Evolutionary conservation across 1,140 invertebrate species (phyloP), one percentile per base, ranked within the genome.

Genomic region (Linepithema humile): DNA sequence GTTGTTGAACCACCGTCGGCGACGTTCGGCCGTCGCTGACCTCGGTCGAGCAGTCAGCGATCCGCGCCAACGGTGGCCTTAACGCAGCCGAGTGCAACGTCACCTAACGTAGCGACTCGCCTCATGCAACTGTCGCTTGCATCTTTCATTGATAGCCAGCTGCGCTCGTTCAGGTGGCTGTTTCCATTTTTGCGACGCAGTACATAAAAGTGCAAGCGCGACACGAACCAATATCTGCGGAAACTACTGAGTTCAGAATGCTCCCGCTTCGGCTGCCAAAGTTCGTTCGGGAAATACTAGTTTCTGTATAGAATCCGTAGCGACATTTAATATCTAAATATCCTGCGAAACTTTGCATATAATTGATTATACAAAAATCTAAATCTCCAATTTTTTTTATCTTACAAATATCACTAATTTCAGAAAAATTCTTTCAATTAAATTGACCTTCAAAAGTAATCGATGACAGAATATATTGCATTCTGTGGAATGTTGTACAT

Each of bases 1-100:
- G 38, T 82, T 73, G 38, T 15, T 60, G 57, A 82, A 59, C 69
- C 23, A 38, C 53, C 67, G 32, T 78, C 48, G 53, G 26, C 75
- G 48, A 80, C 35, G 35, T 80, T 70, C 26, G 26, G n/a, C 12
- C 23, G n/a, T 7, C 55, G 17, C 17, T 32, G 15, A 48, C 12
- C 9, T 10, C 20, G 40, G 12, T 50, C 32, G 43, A 15, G 74
- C 45, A 20, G 15, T 6, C 26, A 29, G 72, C 35, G 43, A 40
- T 17, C 26, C 23, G 26, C 20, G n/a, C n/a, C 40, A 17, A 20
- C 10, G 23, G 20, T 15, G 0, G 4, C 59, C 9, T 35, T 67
- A 45, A 67, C 23, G 40, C 15, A 69, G 17, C 26, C 38, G n/a
- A 50, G 29, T 38, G 35, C 23, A 53, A 65, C n/a, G 10, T 38